Evolutionary conservation across 2,113 vertebrate species (phyloP).

Genomic region (Lophochroa leadbeateri): DNA sequence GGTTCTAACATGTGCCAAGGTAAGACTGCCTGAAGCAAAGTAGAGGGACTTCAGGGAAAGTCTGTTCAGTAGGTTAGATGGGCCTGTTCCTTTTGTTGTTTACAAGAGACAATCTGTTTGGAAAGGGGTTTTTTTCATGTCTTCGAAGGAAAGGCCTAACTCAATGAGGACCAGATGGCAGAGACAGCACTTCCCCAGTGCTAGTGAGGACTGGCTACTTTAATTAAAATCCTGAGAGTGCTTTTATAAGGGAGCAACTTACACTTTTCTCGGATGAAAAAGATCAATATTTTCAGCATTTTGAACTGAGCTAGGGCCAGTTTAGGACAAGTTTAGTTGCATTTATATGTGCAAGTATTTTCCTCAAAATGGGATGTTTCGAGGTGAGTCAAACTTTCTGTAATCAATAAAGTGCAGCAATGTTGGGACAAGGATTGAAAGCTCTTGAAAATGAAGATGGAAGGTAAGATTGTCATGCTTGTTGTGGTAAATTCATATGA

Average conservation of each 20-base stretch:
- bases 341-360: neutral
- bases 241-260: neutral
- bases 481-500: neutral
- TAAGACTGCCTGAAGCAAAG: neutral
- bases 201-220: neutral
- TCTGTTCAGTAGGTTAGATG: neutral
- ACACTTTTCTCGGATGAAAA: neutral
- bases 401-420: neutral
- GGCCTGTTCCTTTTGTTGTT: neutral
- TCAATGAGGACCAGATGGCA: neutral
- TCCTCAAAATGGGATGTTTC: neutral
- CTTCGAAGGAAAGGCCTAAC: neutral
- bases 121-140: neutral
- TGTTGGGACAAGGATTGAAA: neutral
- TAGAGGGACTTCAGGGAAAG: neutral
- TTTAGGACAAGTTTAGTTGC: neutral
- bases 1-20: neutral
- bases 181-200: neutral
- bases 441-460: neutral
- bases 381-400: neutral
- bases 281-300: neutral
- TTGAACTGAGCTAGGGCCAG: neutral
- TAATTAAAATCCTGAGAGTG: neutral
- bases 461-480: neutral
- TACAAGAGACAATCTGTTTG: neutral